Evolutionary conservation across 1,140 invertebrate genomes (phyloP), one percentile per base, ranked within the genome.

Genomic region (Thaumatotibia leucotreta): DNA sequence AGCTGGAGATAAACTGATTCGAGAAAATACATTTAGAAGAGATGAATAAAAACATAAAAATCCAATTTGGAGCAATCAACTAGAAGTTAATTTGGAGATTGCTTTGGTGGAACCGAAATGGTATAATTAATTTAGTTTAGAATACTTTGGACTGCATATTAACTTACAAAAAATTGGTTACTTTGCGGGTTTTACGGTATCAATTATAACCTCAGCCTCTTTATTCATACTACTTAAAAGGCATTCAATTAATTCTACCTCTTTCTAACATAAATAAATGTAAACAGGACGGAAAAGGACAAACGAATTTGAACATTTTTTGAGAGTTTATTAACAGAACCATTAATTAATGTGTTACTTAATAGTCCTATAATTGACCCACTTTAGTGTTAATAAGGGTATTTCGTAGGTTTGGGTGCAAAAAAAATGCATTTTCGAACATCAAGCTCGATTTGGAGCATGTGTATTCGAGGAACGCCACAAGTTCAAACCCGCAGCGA

Each of bases 51-150:
- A 67, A 24, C 61, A 65, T 65, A 65, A 69, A 69, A 17, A 69
- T 52, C 58, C 64, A 69, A 69, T 69, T 69, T 69, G 29, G 45
- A 63, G 14, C 64, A 63, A 69, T 65, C 27, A 68, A 65, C 39
- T n/a, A n/a, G n/a, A n/a, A 17, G 50, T 32, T 62, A 68, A 68
- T 61, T 68, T 39, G 22, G 35, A 22, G n/a, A n/a, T n/a, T 20
- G 33, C 58, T 54, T 54, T n/a, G 50, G 20, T 52, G 4, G 5
- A 58, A 58, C 52, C 52, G 52, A 54, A 54, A 58, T 31, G 11
- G 27, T 4, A 8, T 58, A 0, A 58, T 58, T 58, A 58, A 58
- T 58, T 58, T 14, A 58, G 39, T 45, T 45, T n/a, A 1, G 20
- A 45, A 45, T 20, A 20, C 39, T 45, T 2, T 45, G 39, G 35